phyloP scores from a whole-genome alignment of 1,140 invertebrate species.

The Archegozetes longisetosus region DNA sequence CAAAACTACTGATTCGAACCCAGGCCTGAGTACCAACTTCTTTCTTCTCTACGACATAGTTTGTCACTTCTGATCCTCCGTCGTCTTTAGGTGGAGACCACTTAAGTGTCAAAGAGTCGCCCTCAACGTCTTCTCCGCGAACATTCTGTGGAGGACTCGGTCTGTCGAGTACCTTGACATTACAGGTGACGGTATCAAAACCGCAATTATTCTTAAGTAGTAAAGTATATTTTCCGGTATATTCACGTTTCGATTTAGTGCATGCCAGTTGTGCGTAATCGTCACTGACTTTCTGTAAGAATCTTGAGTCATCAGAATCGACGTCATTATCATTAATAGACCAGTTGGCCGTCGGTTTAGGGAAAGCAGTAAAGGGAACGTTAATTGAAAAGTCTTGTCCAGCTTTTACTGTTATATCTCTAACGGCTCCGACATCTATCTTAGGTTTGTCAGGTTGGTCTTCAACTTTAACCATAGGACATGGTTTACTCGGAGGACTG shows the following conservation, averaged over 20 bases:
- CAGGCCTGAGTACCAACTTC: constrained; percentile 63
- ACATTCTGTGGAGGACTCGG: constrained; percentile 71
- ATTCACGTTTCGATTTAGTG: constrained; percentile 72
- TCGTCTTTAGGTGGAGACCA: constrained; percentile 87
- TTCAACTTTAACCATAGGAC: constrained; percentile 29
- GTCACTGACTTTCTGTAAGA: constrained; percentile 43
- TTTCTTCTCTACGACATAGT: constrained; percentile 89
- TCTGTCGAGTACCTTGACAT: constrained; percentile 77
- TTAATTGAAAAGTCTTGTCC: constrained; percentile 94
- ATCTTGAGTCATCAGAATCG: constrained; percentile 18
- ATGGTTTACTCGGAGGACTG: constrained; percentile 80
- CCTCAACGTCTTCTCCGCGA: constrained; percentile 79
- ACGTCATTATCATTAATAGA: constrained; percentile 57
- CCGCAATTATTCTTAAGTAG: constrained; percentile 86
- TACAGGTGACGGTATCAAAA: constrained; percentile 79
- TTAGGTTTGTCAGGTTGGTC: constrained; percentile 59
- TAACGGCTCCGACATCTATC: constrained; percentile 75
- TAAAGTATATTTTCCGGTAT: constrained; percentile 79
- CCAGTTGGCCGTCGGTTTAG: constrained; percentile 84
- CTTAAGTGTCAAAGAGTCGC: constrained; percentile 71
- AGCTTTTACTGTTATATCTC: constrained; percentile 88
- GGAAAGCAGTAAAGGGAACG: constrained; percentile 85
- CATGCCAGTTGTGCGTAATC: constrained; percentile 74
- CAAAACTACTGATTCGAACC: constrained; percentile 77
- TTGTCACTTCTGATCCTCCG: constrained; percentile 85